Base-by-base conservation (phyloP, 1,140 invertebrate species). In the Prorops nasuta region DNA sequence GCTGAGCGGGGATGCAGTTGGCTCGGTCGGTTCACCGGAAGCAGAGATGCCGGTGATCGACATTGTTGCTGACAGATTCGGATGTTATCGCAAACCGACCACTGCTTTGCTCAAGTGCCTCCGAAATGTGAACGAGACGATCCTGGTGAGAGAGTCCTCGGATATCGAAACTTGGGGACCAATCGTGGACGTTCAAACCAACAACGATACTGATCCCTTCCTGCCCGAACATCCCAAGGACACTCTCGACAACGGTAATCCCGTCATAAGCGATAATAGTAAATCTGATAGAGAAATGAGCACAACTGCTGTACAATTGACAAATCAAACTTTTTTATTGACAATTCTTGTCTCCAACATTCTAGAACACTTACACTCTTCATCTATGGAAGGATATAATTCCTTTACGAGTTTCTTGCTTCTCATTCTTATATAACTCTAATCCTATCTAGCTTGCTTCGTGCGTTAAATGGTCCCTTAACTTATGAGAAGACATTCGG, bases 1-100 rank as follows among this genome's bases (percentile, higher is more conserved):
- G 10, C 87, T 88, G 87, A 90, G 89, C 54, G 88, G 87, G 0
- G 88, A 86, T 62, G 81, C 86, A 0, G 71, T 89, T 14, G 60
- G 56, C 8, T 74, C 72, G 0, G 73, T 76, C 0, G 50, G 71
- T 1, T 64, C 46, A 2, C 68, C 71, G 0, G 51, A 70, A 22
- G 44, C 56, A 0, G 82, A 80, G 41, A 58, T 77, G 2, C 71
- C 83, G 1, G 76, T 81, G 1, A 79, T 86, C 0, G 72, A 80
- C 8, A 51, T 67, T 8, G 73, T 89, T 4, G 80, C 84, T 0
- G 80, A 72, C 17, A 81, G 79, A 7, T 89, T 88, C 58, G 83
- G 81, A 17, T 90, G 88, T 55, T 80, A 81, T 47, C 72, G 82
- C 37, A 81, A 71, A 61, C 85, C 86, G 6, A 86, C 83, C 0